Conservation (phyloP, 1,140 invertebrate species). For the Caerostris darwini region DNA sequence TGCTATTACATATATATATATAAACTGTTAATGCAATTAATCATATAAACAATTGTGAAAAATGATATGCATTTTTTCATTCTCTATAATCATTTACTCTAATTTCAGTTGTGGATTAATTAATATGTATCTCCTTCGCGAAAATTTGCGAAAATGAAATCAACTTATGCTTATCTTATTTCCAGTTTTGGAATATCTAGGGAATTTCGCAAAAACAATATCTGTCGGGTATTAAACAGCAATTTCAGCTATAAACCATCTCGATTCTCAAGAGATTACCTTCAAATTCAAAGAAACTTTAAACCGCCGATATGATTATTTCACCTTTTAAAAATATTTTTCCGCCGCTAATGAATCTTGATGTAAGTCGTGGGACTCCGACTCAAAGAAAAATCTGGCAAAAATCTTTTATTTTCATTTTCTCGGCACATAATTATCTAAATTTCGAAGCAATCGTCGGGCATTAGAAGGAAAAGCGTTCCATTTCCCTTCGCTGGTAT, state of each 20-base stretch:
- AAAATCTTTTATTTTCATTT: conserved; percentile 56
- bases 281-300: conserved; percentile 68
- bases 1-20: too few relatives aligned
- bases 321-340: conserved; percentile 44
- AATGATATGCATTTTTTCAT: too few relatives aligned
- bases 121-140: neutral
- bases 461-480: conserved; percentile 46
- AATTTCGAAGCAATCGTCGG: conserved; percentile 63
- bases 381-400: conserved; percentile 67
- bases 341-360: conserved; percentile 72
- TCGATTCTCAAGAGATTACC: neutral
- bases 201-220: conserved; percentile 26
- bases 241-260: conserved; percentile 43
- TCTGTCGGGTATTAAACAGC: conserved; percentile 56
- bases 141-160: neutral
- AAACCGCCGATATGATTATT: conserved; percentile 7
- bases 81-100: neutral
- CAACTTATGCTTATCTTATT: neutral
- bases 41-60: too few relatives aligned
- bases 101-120: neutral
- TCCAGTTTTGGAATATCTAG: neutral
- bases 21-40: too few relatives aligned
- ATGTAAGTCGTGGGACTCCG: conserved; percentile 57
- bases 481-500: neutral
- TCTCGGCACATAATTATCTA: conserved; percentile 60